A percentile compares a stretch with the other conserved stretches of the same genome.
These are phyloP conservation scores for Amphilophus citrinellus DNA, from an alignment of 2,113 vertebrate species.

Conservation along the genomic window DNA sequence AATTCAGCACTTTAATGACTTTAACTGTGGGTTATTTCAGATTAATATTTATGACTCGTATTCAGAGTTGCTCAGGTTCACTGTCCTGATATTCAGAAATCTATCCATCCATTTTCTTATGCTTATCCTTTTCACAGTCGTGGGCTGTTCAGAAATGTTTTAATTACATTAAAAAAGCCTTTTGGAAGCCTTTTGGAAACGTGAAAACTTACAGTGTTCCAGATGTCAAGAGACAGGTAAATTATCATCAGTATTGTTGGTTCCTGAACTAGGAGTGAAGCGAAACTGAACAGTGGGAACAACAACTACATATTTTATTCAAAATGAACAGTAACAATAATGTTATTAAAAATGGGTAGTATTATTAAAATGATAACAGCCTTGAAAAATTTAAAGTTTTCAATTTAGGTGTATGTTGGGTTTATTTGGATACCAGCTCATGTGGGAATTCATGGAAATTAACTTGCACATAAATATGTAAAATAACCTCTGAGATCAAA, in stretches of 20 bases:
- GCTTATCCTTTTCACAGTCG: too few relatives aligned
- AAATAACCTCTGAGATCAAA: not conserved
- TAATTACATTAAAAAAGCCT: not conserved
- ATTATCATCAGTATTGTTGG: not conserved
- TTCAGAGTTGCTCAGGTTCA: not conserved
- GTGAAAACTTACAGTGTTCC: not conserved
- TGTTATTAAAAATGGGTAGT: not conserved
- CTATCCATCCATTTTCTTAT: too few relatives aligned
- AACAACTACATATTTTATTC: not conserved
- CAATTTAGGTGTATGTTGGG: not conserved
- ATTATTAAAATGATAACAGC: not conserved
- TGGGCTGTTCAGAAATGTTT: not conserved
- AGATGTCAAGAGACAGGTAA: not conserved
- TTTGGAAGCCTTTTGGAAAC: not conserved
- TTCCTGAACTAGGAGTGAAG: not conserved
- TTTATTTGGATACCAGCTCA: not conserved
- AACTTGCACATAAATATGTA: not conserved
- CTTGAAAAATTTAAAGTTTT: too few relatives aligned
- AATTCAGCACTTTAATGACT: too few relatives aligned
- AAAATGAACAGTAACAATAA: not conserved
- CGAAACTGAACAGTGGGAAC: not conserved
- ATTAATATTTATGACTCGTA: not conserved
- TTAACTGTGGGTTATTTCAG: too few relatives aligned
- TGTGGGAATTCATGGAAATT: not conserved
- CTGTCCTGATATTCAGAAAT: too few relatives aligned